These are phyloP conservation scores for Rattus norvegicus DNA, from an alignment of 2,113 vertebrate genomes.

Conservation along the genomic window DNA sequence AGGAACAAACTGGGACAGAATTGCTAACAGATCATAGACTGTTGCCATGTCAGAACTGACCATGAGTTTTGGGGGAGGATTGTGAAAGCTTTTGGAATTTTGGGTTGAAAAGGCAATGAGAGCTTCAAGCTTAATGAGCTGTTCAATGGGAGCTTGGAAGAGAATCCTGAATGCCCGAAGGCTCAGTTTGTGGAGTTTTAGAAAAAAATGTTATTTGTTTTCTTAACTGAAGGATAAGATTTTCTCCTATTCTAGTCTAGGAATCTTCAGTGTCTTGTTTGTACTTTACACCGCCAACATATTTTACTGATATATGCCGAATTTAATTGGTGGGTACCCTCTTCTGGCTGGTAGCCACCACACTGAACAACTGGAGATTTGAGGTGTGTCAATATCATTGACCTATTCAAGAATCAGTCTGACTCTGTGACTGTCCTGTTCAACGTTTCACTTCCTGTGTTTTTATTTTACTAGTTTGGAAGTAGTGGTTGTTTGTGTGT, in stretches of 20 bases:
- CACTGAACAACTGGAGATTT: neutral
- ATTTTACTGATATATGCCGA: neutral
- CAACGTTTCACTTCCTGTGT: neutral
- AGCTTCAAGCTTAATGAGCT: neutral
- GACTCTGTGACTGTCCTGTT: neutral
- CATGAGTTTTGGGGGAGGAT: neutral
- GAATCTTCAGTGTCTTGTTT: neutral
- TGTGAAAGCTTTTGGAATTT: neutral
- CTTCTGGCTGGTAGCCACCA: neutral
- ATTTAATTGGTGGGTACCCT: neutral
- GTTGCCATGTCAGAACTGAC: neutral
- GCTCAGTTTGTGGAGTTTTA: neutral
- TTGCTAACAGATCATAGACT: neutral
- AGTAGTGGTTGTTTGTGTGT: neutral
- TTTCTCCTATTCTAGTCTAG: neutral
- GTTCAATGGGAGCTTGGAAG: neutral
- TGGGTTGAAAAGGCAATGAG: neutral
- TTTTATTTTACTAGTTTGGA: neutral
- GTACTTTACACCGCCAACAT: neutral
- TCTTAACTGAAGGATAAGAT: neutral
- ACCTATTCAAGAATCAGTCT: conserved; percentile 1
- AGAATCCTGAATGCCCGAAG: neutral
- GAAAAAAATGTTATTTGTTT: neutral
- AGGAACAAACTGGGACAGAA: neutral
- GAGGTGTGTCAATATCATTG: neutral